These are phyloP conservation scores for Arbacia lixula DNA, from an alignment of 53 echinoderm and acorn worm genomes.

Conservation along the genomic window DNA sequence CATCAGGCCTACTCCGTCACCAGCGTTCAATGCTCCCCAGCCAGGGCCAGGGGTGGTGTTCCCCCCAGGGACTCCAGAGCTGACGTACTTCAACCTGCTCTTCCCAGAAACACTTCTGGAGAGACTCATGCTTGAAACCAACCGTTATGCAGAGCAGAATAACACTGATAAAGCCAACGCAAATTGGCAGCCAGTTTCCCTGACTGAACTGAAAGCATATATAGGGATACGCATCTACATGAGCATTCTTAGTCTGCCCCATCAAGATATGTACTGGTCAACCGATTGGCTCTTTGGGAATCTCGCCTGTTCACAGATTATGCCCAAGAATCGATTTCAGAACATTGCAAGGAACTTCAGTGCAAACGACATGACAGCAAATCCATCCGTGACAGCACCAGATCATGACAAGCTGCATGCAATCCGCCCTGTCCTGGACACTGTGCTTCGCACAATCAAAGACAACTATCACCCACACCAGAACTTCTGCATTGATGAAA, in stretches of 20 bases:
- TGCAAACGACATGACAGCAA: slow-evolving; percentile 51
- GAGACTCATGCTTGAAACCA: slow-evolving; percentile 41
- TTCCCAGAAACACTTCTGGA: slow-evolving; percentile 37
- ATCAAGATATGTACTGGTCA: slow-evolving; percentile 55
- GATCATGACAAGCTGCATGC: slow-evolving; percentile 53
- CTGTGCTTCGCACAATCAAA: slow-evolving; percentile 24
- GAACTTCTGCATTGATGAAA: slow-evolving; percentile 48
- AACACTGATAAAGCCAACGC: slow-evolving; percentile 35
- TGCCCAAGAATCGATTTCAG: slow-evolving; percentile 56
- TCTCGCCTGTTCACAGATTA: slow-evolving; percentile 44
- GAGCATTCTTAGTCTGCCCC: slow-evolving; percentile 50
- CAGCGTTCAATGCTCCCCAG: slow-evolving; percentile 44
- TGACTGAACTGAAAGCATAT: slow-evolving; percentile 49
- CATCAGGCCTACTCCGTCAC: slow-evolving; percentile 22
- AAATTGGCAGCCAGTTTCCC: slow-evolving; percentile 26
- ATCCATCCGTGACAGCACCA: slow-evolving; percentile 42
- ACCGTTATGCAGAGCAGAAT: slow-evolving; percentile 35
- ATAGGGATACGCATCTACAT: slow-evolving; percentile 53
- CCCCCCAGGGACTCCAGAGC: slow-evolving; percentile 36
- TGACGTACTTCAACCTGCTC: slow-evolving; percentile 29
- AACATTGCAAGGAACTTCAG: slow-evolving; percentile 51
- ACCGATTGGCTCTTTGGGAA: slow-evolving; percentile 51
- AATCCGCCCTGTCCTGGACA: slow-evolving; percentile 31
- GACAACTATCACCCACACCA: slow-evolving; percentile 41
- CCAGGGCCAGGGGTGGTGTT: slow-evolving; percentile 24